Percentiles rank a stretch among this genome's conserved stretches.
Conservation (phyloP, 2,113 vertebrate species). For the Ageneiosus marmoratus region DNA sequence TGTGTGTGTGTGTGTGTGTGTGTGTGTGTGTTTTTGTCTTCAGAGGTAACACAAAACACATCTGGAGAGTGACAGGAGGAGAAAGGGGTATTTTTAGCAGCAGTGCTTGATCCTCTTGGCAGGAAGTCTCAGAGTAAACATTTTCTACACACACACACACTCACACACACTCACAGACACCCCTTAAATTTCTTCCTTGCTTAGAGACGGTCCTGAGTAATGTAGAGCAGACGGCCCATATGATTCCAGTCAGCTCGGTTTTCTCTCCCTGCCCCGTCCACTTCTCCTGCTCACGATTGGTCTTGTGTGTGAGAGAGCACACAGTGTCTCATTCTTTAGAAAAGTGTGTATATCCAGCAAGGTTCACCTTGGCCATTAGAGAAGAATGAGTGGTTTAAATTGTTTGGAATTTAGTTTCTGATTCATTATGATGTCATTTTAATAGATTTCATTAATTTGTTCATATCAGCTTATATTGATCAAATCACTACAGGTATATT, state of each 20-base stretch:
- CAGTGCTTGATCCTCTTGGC: slow-evolving; percentile 48
- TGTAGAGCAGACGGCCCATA: slow-evolving; percentile 52
- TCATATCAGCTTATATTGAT: not conserved
- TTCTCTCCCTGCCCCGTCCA: not conserved
- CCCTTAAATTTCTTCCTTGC: slow-evolving; percentile 29
- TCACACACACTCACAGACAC: slow-evolving; percentile 34
- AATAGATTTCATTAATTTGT: not conserved
- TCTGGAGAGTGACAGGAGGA: slow-evolving; percentile 49
- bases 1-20: not conserved
- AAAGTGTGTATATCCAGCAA: not conserved
- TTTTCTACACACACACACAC: slow-evolving; percentile 38
- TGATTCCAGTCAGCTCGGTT: slow-evolving; percentile 46
- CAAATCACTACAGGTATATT: not conserved
- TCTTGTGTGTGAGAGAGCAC: not conserved
- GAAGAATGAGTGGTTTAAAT: not conserved
- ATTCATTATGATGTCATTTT: not conserved
- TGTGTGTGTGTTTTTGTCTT: slow-evolving; percentile 27
- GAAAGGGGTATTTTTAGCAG: slow-evolving; percentile 59
- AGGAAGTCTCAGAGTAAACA: slow-evolving; percentile 55
- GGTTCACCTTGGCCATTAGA: not conserved
- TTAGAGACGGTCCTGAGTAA: slow-evolving; percentile 45
- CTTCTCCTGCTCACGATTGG: not conserved
- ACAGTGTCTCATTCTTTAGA: not conserved
- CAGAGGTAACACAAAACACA: slow-evolving; percentile 54
- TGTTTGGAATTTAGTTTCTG: not conserved